Conservation (phyloP, 2,113 vertebrate species). For the Platysteira castanea region DNA sequence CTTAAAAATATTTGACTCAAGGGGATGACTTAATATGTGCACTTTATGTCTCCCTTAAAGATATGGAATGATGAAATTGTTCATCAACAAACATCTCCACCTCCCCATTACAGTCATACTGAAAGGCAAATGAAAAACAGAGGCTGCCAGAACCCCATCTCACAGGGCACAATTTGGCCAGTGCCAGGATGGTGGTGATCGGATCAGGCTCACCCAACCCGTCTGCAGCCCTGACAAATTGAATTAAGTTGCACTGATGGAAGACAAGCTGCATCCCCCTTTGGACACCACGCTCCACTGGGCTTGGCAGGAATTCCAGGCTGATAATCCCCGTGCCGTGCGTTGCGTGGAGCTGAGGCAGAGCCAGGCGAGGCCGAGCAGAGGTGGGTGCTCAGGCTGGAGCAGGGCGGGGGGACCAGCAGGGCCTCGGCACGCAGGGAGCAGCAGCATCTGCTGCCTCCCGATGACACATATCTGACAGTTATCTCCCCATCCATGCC, state of each 20-base stretch:
- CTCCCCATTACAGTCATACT: background rate
- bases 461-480: background rate
- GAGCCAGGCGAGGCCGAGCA: background rate
- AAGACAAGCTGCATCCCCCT: background rate
- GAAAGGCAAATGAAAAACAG: background rate
- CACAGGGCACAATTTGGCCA: background rate
- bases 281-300: background rate
- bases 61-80: background rate
- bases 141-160: background rate
- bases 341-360: background rate
- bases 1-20: conserved; percentile 27
- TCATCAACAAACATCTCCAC: background rate
- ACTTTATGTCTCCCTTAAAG: background rate
- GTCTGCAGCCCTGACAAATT: background rate
- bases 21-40: background rate
- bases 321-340: background rate
- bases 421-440: background rate
- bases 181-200: accelerated
- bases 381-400: background rate
- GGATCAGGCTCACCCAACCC: background rate
- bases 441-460: background rate
- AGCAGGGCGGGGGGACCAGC: background rate
- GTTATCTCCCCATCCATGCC: background rate
- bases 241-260: background rate
- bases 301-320: background rate